These are phyloP conservation scores for Temnothorax nylanderi DNA, from an alignment of 1,140 invertebrate species.

Conservation along the genomic window DNA sequence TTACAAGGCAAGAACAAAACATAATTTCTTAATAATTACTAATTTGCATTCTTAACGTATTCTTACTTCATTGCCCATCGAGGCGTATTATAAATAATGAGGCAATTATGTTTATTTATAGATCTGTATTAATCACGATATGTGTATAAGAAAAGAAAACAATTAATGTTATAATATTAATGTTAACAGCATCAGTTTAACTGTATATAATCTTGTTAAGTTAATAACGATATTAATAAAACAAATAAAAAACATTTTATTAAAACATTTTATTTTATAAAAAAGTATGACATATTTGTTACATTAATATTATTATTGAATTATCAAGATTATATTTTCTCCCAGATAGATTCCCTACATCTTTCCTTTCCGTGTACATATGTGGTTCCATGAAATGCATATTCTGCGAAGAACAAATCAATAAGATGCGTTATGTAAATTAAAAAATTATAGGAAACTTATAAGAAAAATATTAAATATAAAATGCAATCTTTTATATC, in stretches of 20 bases:
- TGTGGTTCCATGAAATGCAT: background rate
- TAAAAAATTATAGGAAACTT: background rate
- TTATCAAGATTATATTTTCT: too few species aligned
- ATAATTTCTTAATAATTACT: background rate
- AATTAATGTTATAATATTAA: too few species aligned
- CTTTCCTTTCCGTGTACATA: background rate
- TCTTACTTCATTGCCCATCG: background rate
- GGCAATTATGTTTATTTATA: background rate
- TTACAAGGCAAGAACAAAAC: background rate
- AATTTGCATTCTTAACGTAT: background rate
- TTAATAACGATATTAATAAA: too few species aligned
- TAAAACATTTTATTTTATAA: too few species aligned
- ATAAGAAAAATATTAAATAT: constrained; percentile 5
- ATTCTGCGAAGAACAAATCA: background rate
- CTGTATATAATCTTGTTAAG: too few species aligned
- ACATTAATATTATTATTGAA: too few species aligned
- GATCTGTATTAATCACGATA: background rate
- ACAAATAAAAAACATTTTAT: too few species aligned
- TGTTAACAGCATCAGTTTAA: too few species aligned
- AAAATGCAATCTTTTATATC: background rate
- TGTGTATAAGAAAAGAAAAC: too few species aligned
- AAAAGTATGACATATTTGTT: too few species aligned
- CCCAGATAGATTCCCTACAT: too few species aligned
- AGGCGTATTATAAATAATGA: background rate
- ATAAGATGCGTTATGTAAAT: background rate